Conservation (phyloP, 2,888 invertebrate species). For the Peribatodes rhomboidaria region DNA sequence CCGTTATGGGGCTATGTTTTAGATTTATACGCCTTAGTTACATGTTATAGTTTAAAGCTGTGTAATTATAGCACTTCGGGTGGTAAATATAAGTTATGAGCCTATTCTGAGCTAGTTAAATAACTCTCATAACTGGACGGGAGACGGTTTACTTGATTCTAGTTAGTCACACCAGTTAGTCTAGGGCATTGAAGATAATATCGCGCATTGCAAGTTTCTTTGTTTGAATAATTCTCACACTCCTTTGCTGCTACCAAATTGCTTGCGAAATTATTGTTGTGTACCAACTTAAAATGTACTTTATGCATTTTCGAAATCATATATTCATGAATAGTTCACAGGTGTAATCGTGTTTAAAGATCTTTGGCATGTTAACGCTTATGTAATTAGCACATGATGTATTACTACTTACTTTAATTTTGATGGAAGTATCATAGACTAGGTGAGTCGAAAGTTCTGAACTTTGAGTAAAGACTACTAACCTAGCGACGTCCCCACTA, state of each 20-base stretch:
- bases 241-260: no score
- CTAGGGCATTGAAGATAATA: not conserved
- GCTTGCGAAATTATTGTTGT: no score
- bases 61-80: constrained; percentile 40
- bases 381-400: no score
- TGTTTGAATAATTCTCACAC: not conserved
- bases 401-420: no score
- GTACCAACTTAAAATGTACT: no score
- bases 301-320: no score
- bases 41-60: constrained; percentile 43
- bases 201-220: not conserved
- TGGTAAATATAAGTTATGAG: constrained; percentile 39
- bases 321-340: no score
- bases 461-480: no score
- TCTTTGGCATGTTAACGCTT: no score
- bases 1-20: constrained; percentile 42
- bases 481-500: not conserved
- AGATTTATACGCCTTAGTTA: constrained; percentile 47
- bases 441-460: no score
- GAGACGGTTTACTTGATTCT: not conserved
- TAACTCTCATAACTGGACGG: constrained; percentile 1
- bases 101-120: constrained; percentile 31
- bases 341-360: no score
- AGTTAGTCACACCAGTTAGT: not conserved
- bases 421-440: no score